Percentiles rank a stretch among this genome's conserved stretches.
phyloP scores from a whole-genome alignment of 1,140 invertebrate species.

The Platorchestia sp. region DNA sequence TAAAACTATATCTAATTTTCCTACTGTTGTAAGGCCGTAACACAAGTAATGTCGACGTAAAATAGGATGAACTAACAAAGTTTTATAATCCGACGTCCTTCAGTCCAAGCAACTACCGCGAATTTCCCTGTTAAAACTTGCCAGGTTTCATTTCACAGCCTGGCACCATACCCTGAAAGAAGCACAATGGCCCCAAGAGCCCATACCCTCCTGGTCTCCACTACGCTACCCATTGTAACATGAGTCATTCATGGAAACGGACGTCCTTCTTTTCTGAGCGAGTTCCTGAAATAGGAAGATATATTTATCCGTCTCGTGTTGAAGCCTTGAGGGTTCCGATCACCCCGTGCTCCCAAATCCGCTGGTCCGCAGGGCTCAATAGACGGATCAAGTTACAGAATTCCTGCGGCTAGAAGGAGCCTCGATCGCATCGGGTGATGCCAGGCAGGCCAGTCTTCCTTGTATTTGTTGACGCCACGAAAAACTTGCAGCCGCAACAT shows the following conservation, averaged over 20 bases:
- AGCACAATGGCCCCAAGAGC: background rate
- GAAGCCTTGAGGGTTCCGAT: background rate
- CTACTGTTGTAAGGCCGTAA: no score
- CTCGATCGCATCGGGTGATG: no score
- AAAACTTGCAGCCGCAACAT: no score
- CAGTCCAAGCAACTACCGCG: no score
- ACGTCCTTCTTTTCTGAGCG: slow-evolving; percentile 14
- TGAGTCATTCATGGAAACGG: background rate
- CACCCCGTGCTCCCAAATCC: background rate
- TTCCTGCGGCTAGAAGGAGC: no score
- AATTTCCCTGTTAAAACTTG: background rate
- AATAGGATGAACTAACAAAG: no score
- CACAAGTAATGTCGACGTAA: no score
- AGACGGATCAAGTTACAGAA: no score
- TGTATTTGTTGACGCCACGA: no score
- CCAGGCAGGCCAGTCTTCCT: no score
- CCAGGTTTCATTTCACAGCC: background rate
- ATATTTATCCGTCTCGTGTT: slow-evolving; percentile 13
- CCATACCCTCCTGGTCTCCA: background rate
- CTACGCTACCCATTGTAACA: background rate
- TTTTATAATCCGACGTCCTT: no score
- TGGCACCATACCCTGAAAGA: background rate
- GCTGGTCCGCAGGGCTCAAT: background rate
- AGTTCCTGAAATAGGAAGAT: slow-evolving; percentile 6
- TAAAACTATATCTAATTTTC: no score